Conservation (phyloP, 1,140 invertebrate genomes). For the Marisa cornuarietis region DNA sequence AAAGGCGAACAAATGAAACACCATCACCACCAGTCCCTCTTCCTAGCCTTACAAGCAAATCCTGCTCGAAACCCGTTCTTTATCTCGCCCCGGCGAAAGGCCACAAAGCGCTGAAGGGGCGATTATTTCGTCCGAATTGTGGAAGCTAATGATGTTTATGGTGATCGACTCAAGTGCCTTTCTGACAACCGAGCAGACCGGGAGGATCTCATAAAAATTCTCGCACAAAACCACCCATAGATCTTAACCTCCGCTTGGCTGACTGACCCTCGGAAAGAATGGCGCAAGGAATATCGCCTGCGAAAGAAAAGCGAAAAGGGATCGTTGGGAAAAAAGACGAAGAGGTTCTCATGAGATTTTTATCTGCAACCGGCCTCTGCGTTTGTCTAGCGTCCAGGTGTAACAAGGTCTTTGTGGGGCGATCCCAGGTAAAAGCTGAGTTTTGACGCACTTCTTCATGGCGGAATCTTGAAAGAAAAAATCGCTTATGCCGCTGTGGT, state of each 20-base stretch:
- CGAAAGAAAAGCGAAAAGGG: background rate
- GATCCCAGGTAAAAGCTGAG: background rate
- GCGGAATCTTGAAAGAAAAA: too few relatives aligned
- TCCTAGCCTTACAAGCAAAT: too few relatives aligned
- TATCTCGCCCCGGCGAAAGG: background rate
- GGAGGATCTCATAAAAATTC: conserved; percentile 10
- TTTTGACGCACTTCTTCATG: background rate
- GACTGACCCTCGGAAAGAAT: background rate
- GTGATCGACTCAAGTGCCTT: conserved; percentile 16
- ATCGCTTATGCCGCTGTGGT: too few relatives aligned
- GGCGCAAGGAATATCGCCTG: too few relatives aligned
- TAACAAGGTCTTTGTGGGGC: background rate
- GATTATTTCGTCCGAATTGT: background rate
- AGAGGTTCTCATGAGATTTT: background rate
- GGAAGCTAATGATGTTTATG: conserved; percentile 9
- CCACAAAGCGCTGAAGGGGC: background rate
- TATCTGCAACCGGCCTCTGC: background rate
- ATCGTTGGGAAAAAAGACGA: background rate
- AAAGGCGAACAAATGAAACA: too few relatives aligned
- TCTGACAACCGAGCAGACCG: background rate
- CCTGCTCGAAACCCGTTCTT: background rate
- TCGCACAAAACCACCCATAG: background rate
- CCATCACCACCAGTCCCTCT: too few relatives aligned
- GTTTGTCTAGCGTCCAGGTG: conserved; percentile 3
- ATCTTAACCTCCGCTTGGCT: too few relatives aligned